These are phyloP conservation scores for Macrosoma leucophasiata DNA, from an alignment of 2,888 invertebrate genomes.

Conservation along the genomic window DNA sequence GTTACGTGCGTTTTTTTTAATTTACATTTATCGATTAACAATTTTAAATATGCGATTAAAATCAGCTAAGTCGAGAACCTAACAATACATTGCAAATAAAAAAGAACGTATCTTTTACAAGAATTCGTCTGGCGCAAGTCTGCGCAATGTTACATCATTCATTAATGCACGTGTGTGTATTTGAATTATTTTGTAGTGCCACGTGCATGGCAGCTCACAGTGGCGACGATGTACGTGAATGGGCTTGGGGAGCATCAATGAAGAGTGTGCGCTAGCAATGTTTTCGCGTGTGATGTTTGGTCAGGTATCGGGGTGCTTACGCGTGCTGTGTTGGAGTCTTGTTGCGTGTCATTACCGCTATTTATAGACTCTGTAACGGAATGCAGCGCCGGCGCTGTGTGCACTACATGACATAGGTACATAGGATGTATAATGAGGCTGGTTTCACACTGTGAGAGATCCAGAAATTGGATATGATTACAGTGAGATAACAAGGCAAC, in stretches of 20 bases:
- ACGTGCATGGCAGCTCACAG: conserved; percentile 42
- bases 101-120: conserved; percentile 26
- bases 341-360: conserved; percentile 33
- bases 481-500: no score
- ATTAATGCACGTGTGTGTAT: conserved; percentile 25
- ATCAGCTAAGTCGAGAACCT: no score
- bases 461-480: no score
- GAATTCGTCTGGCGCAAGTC: conserved; percentile 60
- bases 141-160: conserved; percentile 59
- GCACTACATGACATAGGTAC: no score
- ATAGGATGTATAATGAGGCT: no score
- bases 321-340: conserved; percentile 34
- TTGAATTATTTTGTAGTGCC: conserved; percentile 22
- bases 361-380: conserved; percentile 38
- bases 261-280: conserved; percentile 35
- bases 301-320: conserved; percentile 24
- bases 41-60: no score
- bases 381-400: conserved; percentile 36
- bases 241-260: conserved; percentile 39
- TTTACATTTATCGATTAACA: no score
- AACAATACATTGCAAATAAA: no score
- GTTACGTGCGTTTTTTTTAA: no score
- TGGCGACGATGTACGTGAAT: conserved; percentile 30
- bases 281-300: conserved; percentile 23
- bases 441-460: no score